Evolutionary conservation across 2,797 vertebrate genomes (phyloP).

Genomic region (Labroides dimidiatus): DNA sequence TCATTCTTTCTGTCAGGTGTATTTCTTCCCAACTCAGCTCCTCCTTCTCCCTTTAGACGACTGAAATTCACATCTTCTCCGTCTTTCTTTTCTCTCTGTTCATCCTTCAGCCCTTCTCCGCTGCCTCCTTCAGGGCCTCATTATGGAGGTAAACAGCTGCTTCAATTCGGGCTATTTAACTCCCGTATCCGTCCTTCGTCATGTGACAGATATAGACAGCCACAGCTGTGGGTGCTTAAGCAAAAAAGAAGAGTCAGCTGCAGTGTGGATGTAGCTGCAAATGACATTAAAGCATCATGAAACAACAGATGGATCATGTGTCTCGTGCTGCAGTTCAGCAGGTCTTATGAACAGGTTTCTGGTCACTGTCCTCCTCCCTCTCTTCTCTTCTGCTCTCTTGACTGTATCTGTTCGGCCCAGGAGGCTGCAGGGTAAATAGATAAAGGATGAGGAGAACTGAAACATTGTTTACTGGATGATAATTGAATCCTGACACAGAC

Average conservation of each 20-base stretch:
- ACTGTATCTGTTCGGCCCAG: conserved; percentile 26
- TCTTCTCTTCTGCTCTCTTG: conserved; percentile 21
- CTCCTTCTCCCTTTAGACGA: not conserved
- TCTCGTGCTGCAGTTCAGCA: conserved; percentile 26
- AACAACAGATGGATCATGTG: conserved; percentile 2
- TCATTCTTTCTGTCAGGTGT: conserved; percentile 3
- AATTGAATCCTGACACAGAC: conserved; percentile 64
- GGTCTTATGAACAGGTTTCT: conserved; percentile 32
- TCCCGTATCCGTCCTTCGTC: conserved; percentile 18
- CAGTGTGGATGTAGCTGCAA: conserved; percentile 9
- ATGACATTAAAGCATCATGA: conserved; percentile 24
- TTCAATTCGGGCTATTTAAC: conserved; percentile 36
- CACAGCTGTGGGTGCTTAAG: conserved; percentile 28
- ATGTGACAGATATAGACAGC: conserved; percentile 31
- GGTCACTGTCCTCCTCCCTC: conserved; percentile 29
- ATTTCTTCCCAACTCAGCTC: conserved; percentile 8
- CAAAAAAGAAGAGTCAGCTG: conserved; percentile 21
- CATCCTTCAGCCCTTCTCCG: not conserved
- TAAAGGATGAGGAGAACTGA: conserved; percentile 52
- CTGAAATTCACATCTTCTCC: not conserved
- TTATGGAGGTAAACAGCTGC: conserved; percentile 52
- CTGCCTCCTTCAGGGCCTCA: conserved; percentile 45
- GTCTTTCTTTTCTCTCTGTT: not conserved
- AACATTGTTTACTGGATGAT: conserved; percentile 60
- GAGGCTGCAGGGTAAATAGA: conserved; percentile 53